A percentile compares a stretch with the other conserved stretches of the same genome.
These are phyloP conservation scores for Xiphophorus maculatus DNA, from an alignment of 2,113 vertebrate genomes.

Conservation along the genomic window DNA sequence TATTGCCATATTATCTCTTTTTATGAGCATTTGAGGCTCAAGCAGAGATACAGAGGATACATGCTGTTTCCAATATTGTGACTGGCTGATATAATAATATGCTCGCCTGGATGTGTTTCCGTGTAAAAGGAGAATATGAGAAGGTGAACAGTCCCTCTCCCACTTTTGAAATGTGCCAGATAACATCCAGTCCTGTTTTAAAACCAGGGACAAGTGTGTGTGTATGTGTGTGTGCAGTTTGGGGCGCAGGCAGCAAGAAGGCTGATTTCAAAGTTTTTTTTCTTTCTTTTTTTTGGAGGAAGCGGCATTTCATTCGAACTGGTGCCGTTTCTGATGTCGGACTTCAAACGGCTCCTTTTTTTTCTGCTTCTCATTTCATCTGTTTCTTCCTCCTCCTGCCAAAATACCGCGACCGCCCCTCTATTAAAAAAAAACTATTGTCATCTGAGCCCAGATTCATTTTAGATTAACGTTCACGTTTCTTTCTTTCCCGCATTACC, in stretches of 20 bases:
- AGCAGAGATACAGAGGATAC: constrained; percentile 64
- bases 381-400: constrained; percentile 62
- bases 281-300: constrained; percentile 48
- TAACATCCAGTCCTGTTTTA: constrained; percentile 76
- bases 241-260: constrained; percentile 34
- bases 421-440: constrained; percentile 77
- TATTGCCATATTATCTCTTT: constrained; percentile 42
- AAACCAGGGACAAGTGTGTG: constrained; percentile 48
- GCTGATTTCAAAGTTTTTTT: constrained; percentile 74
- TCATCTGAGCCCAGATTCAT: constrained; percentile 86
- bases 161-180: constrained; percentile 77
- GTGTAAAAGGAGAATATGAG: constrained; percentile 68
- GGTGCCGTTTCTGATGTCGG: constrained; percentile 72
- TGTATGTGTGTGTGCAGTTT: constrained; percentile 7
- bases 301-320: constrained; percentile 76
- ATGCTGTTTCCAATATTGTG: constrained; percentile 68
- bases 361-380: constrained; percentile 66
- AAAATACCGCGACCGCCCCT: constrained; percentile 42
- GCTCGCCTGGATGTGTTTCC: constrained; percentile 70
- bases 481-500: constrained; percentile 89
- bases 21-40: constrained; percentile 48
- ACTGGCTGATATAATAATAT: constrained; percentile 69
- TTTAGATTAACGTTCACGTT: constrained; percentile 84
- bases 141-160: constrained; percentile 74
- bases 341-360: constrained; percentile 79